Conservation (phyloP, 1,140 invertebrate genomes). For the Papilio glaucus region DNA sequence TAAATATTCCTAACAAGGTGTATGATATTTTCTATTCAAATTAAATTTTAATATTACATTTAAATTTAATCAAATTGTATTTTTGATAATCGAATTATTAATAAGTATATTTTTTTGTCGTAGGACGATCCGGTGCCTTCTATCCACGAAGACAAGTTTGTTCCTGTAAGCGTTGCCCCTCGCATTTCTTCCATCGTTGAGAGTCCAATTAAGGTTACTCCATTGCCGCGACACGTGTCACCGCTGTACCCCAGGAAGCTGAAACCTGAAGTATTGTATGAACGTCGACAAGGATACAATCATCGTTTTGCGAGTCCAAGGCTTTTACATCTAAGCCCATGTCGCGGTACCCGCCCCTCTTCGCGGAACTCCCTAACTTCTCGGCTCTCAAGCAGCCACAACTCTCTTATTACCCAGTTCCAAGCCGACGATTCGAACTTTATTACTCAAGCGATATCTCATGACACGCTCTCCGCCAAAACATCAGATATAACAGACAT, state of each 20-base stretch:
- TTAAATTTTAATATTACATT: too few species aligned
- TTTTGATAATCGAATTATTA: neutral
- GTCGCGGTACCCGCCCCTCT: slow-evolving; percentile 85
- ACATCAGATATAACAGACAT: slow-evolving; percentile 90
- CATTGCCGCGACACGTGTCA: slow-evolving; percentile 60
- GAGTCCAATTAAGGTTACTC: slow-evolving; percentile 53
- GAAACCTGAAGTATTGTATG: slow-evolving; percentile 69
- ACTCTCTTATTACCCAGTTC: slow-evolving; percentile 89
- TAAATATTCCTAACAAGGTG: slow-evolving; percentile 1
- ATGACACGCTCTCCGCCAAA: slow-evolving; percentile 87
- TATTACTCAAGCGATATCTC: slow-evolving; percentile 93
- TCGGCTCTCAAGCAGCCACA: slow-evolving; percentile 91
- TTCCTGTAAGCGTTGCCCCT: slow-evolving; percentile 64
- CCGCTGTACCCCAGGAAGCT: slow-evolving; percentile 72
- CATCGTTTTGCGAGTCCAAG: slow-evolving; percentile 86
- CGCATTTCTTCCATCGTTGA: slow-evolving; percentile 62
- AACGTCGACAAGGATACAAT: slow-evolving; percentile 69
- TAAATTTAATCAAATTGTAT: neutral
- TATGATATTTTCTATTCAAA: neutral
- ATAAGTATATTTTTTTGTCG: slow-evolving; percentile 46
- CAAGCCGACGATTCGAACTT: slow-evolving; percentile 92
- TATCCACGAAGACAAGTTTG: slow-evolving; percentile 55
- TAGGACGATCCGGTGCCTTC: slow-evolving; percentile 60
- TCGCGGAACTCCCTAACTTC: slow-evolving; percentile 89
- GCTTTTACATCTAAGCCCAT: slow-evolving; percentile 85